Conservation (phyloP, 2,797 vertebrate genomes). For the Micromesistius poutassou region DNA sequence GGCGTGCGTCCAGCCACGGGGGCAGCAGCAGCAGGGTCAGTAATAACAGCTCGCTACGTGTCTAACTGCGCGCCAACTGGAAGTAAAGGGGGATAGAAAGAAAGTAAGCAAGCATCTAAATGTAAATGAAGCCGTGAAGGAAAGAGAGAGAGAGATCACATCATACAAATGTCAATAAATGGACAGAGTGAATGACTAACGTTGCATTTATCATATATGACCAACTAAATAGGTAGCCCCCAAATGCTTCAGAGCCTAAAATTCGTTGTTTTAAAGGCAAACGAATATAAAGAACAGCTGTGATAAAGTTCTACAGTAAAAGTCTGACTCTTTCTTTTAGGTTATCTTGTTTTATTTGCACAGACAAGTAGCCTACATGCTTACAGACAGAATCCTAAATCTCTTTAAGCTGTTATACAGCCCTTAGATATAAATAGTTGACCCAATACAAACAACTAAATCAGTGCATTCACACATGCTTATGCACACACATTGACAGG, state of each 20-base stretch:
- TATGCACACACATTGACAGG: no score
- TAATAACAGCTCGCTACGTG: slow-evolving; percentile 27
- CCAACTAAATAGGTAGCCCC: background rate
- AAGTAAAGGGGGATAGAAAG: background rate
- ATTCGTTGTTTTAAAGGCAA: background rate
- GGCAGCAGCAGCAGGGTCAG: background rate
- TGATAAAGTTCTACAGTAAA: background rate
- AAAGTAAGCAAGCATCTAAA: background rate
- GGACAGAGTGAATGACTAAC: background rate
- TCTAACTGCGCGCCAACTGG: slow-evolving; percentile 5
- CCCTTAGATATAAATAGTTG: background rate
- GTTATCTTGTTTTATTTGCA: background rate
- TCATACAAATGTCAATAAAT: background rate
- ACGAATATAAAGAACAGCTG: background rate
- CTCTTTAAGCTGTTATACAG: background rate
- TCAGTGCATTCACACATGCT: background rate
- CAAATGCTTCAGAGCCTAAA: background rate
- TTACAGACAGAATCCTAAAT: background rate
- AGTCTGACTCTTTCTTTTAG: no score
- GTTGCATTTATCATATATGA: no score
- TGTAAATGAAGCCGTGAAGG: background rate
- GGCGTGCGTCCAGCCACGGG: slow-evolving; percentile 34
- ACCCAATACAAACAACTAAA: background rate
- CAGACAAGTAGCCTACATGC: background rate
- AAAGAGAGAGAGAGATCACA: background rate